Base-by-base conservation (phyloP, 2,888 invertebrate genomes). In the Crossocerus cetratus region DNA sequence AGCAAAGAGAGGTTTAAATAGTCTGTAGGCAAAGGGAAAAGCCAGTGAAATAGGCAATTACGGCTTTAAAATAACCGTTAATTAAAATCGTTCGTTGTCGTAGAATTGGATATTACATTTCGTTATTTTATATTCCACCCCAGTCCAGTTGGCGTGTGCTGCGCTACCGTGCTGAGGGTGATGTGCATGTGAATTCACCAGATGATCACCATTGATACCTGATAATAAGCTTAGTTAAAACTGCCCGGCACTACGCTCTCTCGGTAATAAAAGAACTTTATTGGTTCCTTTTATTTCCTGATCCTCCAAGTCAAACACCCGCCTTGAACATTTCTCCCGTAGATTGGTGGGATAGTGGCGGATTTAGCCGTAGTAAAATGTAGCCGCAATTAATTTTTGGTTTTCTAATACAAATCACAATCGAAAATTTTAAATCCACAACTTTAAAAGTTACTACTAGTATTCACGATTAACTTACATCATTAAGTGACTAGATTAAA, bases 191-290 rank as follows among this genome's bases (percentile, higher is more conserved):
- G 85, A 86, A 86, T 83, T 82, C 78, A 78, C 81, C 86, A 84
- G 84, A 86, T 87, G 86, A 85, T 86, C 78, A 80, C 78, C 82
- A 85, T 83, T 85, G 85, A 85, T 87, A 86, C 68, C 81, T 80
- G 72, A 80, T 85, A 83, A 83, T 84, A 83, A 86, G 78, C 81
- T 78, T 73, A 69, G 83, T 82, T 83, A 85, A 86, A 86, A 86
- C 79, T 80, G 75, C 71, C 65, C 58, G 62, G 45, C 57, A 57
- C 22, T 57, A 55, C 43, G 49, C n/a, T 11, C n/a, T 18, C 32
- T 3, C 13, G 49, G 63, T 73, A 65, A 73, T 73, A 73, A 69
- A 75, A 69, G 49, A 45, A 11, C 11, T 44, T 62, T 59, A 66
- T 44, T 70, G 64, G 44, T 43, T 67, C 42, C 62, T 60, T 62